Evolutionary conservation across 2,888 invertebrate species (phyloP).

Genomic region (Subacronicta megacephala): DNA sequence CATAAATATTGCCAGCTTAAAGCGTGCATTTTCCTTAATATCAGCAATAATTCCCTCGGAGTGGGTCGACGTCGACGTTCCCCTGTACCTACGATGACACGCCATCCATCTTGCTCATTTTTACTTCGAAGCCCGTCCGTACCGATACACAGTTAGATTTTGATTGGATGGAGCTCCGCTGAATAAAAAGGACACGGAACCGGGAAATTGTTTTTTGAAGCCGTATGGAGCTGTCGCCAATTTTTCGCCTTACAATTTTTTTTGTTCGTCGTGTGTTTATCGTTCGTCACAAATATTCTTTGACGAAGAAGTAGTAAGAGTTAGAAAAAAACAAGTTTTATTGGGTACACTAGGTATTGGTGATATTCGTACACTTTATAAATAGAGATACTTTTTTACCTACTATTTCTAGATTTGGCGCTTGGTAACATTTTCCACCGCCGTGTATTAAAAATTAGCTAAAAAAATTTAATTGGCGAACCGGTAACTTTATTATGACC

Average conservation of each 20-base stretch:
- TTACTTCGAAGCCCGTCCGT: constrained; percentile 56
- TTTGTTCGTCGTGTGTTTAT: constrained; percentile 5
- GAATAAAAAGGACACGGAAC: constrained; percentile 48
- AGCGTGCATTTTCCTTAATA: constrained; percentile 27
- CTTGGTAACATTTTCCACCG: too few relatives aligned
- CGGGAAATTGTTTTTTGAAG: constrained; percentile 55
- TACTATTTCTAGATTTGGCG: too few relatives aligned
- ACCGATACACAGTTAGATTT: constrained; percentile 57
- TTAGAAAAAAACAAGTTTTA: neutral
- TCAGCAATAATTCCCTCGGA: constrained; percentile 46
- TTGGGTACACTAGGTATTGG: too few relatives aligned
- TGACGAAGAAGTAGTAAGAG: constrained; percentile 12
- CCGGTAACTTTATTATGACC: too few relatives aligned
- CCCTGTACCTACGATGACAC: constrained; percentile 54
- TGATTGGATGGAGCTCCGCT: constrained; percentile 63
- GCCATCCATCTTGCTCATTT: constrained; percentile 76
- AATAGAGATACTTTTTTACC: too few relatives aligned
- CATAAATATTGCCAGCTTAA: constrained; percentile 21
- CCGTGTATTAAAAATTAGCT: too few relatives aligned
- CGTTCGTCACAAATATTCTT: constrained; percentile 30
- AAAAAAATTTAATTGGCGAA: too few relatives aligned
- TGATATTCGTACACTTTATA: too few relatives aligned
- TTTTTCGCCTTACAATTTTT: constrained; percentile 35
- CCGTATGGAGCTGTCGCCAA: constrained; percentile 42
- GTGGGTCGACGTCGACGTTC: constrained; percentile 15